Base-by-base conservation (phyloP, 2,888 invertebrate genomes). In the Prosapia bicincta region DNA sequence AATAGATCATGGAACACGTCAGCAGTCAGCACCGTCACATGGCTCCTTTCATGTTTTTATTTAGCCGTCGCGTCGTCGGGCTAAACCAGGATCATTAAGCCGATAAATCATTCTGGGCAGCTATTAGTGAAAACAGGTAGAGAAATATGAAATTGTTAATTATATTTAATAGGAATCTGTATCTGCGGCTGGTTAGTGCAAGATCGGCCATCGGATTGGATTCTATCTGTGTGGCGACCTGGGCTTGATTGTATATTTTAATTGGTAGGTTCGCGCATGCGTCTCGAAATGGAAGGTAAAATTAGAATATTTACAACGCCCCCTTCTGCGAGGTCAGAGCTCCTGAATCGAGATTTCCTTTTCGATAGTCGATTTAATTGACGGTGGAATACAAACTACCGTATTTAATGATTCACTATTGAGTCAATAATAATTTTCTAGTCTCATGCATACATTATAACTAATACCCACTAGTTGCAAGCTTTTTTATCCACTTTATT, bases 141-240 rank as follows among this genome's bases (percentile, higher is more conserved):
- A 54, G 54, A 54, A 54, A 54, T 54, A 54, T 54, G 54, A 54
- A 54, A 54, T 54, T 54, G 54, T 54, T 54, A 54, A 54, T 54
- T 54, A 54, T 54, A 54, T 54, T 54, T 54, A 54, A 54, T 54
- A 20, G n/a, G n/a, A n/a, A n/a, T n/a, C n/a, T n/a, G n/a, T n/a
- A n/a, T 5, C 54, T n/a, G 54, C 20, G 54, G 54, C 20, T 54
- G 54, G 54, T 54, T 54, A 54, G 54, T 15, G 38, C 38, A 15
- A 38, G 38, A 6, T 13, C 38, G 15, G 13, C 5, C 20, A 38
- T n/a, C n/a, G 54, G 54, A 54, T 54, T 54, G 54, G 54, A 54
- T 54, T 54, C 54, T 54, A 54, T 54, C 54, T 54, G 54, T 54
- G 54, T 54, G 54, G 54, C 54, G 20, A n/a, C 5, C 54, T 10